phyloP scores from a whole-genome alignment of 1,140 invertebrate genomes.

The Musca vetustissima region DNA sequence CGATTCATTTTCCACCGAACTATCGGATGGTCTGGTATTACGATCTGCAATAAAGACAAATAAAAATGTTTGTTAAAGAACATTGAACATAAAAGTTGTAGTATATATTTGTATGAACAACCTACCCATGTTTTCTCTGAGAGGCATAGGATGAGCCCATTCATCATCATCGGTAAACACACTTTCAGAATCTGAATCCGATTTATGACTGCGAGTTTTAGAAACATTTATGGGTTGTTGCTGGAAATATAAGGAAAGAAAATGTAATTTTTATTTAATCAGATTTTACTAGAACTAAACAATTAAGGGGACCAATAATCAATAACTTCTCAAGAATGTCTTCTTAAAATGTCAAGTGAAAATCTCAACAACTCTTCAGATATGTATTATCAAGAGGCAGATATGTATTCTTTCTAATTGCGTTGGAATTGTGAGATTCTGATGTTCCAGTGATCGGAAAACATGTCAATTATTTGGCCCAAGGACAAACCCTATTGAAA shows the following conservation, averaged over 20 bases:
- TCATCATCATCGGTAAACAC: slow-evolving; percentile 65
- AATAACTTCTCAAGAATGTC: no score
- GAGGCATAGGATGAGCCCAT: slow-evolving; percentile 55
- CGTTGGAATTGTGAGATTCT: no score
- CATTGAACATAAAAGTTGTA: background rate
- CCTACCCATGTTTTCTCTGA: slow-evolving; percentile 51
- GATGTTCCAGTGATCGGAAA: no score
- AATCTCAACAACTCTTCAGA: no score
- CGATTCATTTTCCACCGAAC: slow-evolving; percentile 62
- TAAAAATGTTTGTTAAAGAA: background rate
- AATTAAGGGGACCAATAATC: background rate
- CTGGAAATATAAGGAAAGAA: slow-evolving; percentile 29
- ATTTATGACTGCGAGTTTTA: slow-evolving; percentile 43
- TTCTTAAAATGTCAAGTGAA: no score
- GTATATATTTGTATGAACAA: slow-evolving; percentile 7
- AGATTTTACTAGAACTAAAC: background rate
- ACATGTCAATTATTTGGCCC: no score
- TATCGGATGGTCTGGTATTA: slow-evolving; percentile 58
- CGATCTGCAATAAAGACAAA: slow-evolving; percentile 38
- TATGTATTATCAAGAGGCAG: no score
- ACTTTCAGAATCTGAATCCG: slow-evolving; percentile 62
- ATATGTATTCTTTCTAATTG: no score
- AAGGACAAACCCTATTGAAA: no score
- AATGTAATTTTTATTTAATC: no score
- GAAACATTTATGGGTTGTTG: slow-evolving; percentile 36